phyloP scores from a whole-genome alignment of 1,140 invertebrate genomes.

The Platorchestia sp. region DNA sequence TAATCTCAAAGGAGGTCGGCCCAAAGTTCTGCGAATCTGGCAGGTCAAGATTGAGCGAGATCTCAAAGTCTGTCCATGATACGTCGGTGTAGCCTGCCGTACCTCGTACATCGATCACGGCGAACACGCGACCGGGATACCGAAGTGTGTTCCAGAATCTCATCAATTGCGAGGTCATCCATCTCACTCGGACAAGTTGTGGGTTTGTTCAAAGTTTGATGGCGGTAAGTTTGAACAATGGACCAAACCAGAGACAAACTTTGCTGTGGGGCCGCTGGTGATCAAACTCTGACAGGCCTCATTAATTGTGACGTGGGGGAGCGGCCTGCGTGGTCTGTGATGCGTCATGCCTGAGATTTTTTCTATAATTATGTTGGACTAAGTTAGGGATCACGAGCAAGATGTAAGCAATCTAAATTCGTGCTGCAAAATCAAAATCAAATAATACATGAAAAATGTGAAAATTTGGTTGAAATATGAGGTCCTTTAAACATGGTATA shows the following conservation, averaged over 20 bases:
- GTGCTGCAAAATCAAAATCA: too few relatives aligned
- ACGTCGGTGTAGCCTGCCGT: not conserved
- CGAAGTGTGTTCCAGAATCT: not conserved
- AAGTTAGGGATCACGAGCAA: too few relatives aligned
- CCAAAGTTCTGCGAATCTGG: not conserved
- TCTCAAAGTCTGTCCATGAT: not conserved
- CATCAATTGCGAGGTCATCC: conserved; percentile 51
- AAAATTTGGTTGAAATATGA: too few relatives aligned
- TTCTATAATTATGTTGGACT: too few relatives aligned
- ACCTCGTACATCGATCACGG: not conserved
- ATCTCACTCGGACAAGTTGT: conserved; percentile 52
- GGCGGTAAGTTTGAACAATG: conserved; percentile 49
- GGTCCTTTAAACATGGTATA: too few relatives aligned
- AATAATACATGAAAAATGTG: too few relatives aligned
- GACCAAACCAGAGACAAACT: conserved; percentile 31
- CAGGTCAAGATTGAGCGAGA: conserved; percentile 5
- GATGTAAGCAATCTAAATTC: too few relatives aligned
- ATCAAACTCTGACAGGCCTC: conserved; percentile 29
- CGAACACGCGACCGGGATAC: not conserved
- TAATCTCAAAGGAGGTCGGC: not conserved
- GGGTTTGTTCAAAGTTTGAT: conserved; percentile 49
- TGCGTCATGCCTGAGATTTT: not conserved
- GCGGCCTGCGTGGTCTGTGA: not conserved
- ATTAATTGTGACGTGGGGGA: conserved; percentile 11
- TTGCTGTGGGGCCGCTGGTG: not conserved